These are phyloP conservation scores for Limnephilus marmoratus DNA, from an alignment of 2,888 invertebrate species.

Conservation along the genomic window DNA sequence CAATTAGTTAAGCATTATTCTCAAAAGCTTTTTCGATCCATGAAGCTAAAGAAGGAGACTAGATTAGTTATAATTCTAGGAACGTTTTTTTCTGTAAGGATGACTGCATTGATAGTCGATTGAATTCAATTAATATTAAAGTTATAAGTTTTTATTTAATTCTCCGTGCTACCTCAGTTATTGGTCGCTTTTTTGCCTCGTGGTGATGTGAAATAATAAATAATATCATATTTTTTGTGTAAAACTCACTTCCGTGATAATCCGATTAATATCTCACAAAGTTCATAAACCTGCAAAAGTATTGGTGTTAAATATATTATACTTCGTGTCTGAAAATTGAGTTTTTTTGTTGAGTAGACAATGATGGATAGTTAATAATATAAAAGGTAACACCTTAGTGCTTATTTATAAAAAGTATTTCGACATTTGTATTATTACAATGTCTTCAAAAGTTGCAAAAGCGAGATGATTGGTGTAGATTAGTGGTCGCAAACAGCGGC, in stretches of 20 bases:
- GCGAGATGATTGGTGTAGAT: neutral
- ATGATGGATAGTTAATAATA: neutral
- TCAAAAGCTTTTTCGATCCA: too few relatives aligned
- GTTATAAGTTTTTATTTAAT: neutral
- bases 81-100: neutral
- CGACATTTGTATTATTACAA: neutral
- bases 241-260: constrained; percentile 15
- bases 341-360: neutral
- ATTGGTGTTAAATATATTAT: neutral
- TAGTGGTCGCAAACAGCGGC: too few relatives aligned
- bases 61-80: too few relatives aligned
- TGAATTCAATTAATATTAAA: neutral
- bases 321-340: neutral
- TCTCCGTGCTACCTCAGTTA: neutral
- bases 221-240: constrained; percentile 7
- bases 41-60: too few relatives aligned
- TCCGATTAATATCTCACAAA: constrained; percentile 23
- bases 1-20: too few relatives aligned
- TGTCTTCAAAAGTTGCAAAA: neutral
- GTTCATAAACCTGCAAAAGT: neutral
- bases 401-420: neutral
- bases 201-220: constrained; percentile 30
- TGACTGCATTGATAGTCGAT: neutral
- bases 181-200: neutral
- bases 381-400: neutral